Percentiles rank a stretch among this genome's conserved stretches.
phyloP scores from a whole-genome alignment of 2,888 invertebrate genomes.

The Fragum whitleyi region DNA sequence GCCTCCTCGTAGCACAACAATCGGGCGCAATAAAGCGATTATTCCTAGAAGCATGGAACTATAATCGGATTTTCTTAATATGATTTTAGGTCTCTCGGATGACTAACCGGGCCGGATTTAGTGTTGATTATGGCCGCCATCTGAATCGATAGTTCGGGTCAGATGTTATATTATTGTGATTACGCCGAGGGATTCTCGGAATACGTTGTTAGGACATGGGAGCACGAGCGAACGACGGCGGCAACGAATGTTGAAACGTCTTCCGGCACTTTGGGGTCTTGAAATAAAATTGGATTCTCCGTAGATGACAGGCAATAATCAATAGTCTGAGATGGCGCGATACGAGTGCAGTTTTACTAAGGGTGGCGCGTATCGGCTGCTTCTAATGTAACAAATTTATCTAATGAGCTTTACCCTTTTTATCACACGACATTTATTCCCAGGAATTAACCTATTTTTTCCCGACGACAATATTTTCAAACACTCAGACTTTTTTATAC shows the following conservation, averaged over 20 bases:
- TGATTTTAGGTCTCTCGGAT: conserved; percentile 38
- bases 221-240: conserved; percentile 16
- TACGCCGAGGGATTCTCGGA: conserved; percentile 17
- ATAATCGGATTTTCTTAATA: conserved; percentile 45
- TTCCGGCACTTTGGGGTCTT: conserved; percentile 22
- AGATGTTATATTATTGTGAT: conserved; percentile 26
- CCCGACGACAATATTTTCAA: no score
- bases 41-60: conserved; percentile 34
- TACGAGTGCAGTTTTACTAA: no score
- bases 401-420: no score
- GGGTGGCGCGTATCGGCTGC: no score
- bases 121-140: conserved; percentile 32
- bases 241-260: conserved; percentile 10
- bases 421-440: no score
- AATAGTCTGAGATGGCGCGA: background rate
- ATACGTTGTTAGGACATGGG: conserved; percentile 11
- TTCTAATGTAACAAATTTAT: no score
- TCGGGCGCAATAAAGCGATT: conserved; percentile 41
- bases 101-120: conserved; percentile 35
- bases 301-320: conserved; percentile 9
- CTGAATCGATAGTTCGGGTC: conserved; percentile 20
- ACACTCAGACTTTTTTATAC: no score
- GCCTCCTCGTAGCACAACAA: conserved; percentile 1
- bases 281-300: conserved; percentile 20
- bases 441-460: no score